Evolutionary conservation across 2,797 vertebrate species (phyloP), one percentile per base, ranked within the genome.

Genomic region (Pseudochromis fuscus): DNA sequence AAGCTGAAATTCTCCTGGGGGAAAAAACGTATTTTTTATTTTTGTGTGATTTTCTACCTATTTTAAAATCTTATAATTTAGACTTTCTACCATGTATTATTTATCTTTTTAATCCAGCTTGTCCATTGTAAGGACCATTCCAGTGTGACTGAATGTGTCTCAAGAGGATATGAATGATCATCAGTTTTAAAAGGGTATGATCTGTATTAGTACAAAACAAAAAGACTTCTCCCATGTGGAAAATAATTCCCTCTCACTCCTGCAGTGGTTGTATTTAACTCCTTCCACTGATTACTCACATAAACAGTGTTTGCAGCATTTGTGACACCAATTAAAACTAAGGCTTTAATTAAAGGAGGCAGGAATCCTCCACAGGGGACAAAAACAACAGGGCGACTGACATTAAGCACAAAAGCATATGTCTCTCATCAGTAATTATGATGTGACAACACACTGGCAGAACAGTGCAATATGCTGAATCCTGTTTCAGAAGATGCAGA

Each of bases 261-360:
- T 61, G 55, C 33, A 31, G 48, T 50, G 66, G 33, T 62, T 62
- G 59, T 35, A 44, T 66, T 57, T 51, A 68, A 63, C 44, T 67
- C 42, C 28, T 46, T 77, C 46, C 5, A 9, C 74, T 77, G 55
- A 85, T 75, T 71, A 65, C 52, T 65, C 57, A 24, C 64, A 77
- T 38, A 65, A 87, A 85, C 67, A 40, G 59, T 64, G 61, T 82
- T 87, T 79, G 65, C 60, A 57, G 75, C 68, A 68, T 49, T 83
- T 74, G 62, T 75, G 67, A 87, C 70, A 70, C 62, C 74, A 87
- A 84, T 90, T 88, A 87, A 18, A 74, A 74, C 46, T 11, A 2
- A 59, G 56, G 68, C 67, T 82, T 83, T 87, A 87, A 91, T 91
- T 82, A 89, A 72, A 76, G 67, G 69, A 81, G 76, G 49, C 76